A percentile compares a stretch with the other conserved stretches of the same genome.
These are phyloP conservation scores for Myripristis jacobus DNA, from an alignment of 2,797 vertebrate species.

Conservation along the genomic window DNA sequence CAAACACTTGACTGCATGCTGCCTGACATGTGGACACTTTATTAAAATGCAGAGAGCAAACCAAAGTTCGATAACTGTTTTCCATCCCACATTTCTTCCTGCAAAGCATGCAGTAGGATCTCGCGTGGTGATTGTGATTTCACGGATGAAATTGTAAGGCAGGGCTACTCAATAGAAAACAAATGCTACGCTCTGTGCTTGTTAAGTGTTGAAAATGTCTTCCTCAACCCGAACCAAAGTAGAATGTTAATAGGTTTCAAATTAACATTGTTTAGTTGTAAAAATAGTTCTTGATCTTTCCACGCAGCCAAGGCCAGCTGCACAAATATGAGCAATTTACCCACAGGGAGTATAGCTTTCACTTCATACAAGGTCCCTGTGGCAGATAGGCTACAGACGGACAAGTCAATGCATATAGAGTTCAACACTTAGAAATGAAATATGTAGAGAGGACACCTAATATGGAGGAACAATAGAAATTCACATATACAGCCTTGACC, in stretches of 20 bases:
- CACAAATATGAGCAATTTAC: constrained; percentile 79
- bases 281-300: constrained; percentile 74
- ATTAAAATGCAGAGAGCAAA: constrained; percentile 45
- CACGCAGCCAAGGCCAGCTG: constrained; percentile 77
- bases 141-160: constrained; percentile 51
- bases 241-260: constrained; percentile 81
- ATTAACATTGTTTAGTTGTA: constrained; percentile 81
- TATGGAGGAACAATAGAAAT: constrained; percentile 54
- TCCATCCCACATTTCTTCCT: constrained; percentile 27
- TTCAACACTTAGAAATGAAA: constrained; percentile 66
- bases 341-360: constrained; percentile 82
- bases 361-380: constrained; percentile 63
- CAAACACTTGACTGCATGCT: constrained; percentile 37
- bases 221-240: constrained; percentile 67
- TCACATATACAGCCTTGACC: constrained; percentile 44
- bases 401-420: constrained; percentile 54
- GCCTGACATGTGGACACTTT: constrained; percentile 49
- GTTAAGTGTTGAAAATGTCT: constrained; percentile 70
- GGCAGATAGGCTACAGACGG: constrained; percentile 64
- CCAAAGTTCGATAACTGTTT: constrained; percentile 23
- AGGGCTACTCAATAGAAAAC: constrained; percentile 62
- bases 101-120: constrained; percentile 3
- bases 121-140: constrained; percentile 60
- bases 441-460: constrained; percentile 47
- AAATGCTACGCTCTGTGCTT: constrained; percentile 56